These are phyloP conservation scores for Diorhabda sublineata DNA, from an alignment of 1,140 invertebrate genomes.

Conservation along the genomic window DNA sequence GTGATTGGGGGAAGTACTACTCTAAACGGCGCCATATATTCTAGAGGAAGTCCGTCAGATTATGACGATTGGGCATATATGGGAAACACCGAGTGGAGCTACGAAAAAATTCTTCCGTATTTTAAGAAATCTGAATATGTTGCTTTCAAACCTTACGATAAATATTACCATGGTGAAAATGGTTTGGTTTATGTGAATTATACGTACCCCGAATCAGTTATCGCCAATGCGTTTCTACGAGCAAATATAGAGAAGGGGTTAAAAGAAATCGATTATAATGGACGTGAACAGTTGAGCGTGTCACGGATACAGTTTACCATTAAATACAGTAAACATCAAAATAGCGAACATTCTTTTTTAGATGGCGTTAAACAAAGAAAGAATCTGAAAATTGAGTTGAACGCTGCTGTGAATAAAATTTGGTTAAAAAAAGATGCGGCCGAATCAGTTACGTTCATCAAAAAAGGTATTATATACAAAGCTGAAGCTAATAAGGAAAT, in stretches of 20 bases:
- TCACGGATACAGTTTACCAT: conserved; percentile 18
- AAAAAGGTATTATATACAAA: conserved; percentile 47
- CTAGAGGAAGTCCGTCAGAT: conserved; percentile 67
- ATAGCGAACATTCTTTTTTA: conserved; percentile 19
- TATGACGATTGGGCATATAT: conserved; percentile 62
- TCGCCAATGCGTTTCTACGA: conserved; percentile 15
- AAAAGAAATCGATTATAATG: conserved; percentile 28
- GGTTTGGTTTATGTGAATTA: conserved; percentile 19
- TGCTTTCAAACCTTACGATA: conserved; percentile 29
- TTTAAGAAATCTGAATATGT: conserved; percentile 37
- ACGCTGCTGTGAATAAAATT: conserved; percentile 61
- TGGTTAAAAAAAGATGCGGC: conserved; percentile 67
- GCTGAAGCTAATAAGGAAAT: conserved; percentile 61
- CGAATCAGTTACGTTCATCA: conserved; percentile 66
- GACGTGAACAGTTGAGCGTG: conserved; percentile 34
- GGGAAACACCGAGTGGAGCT: conserved; percentile 56
- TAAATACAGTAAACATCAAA: conserved; percentile 36
- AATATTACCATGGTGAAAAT: conserved; percentile 16
- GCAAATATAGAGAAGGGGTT: conserved; percentile 20
- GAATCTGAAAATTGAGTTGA: conserved; percentile 45
- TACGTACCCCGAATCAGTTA: not conserved
- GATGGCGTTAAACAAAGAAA: conserved; percentile 8
- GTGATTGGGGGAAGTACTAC: conserved; percentile 70
- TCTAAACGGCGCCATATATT: conserved; percentile 87
- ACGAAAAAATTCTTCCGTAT: conserved; percentile 33